Base-by-base conservation (phyloP, 1,140 invertebrate species). In the Planococcus citri region DNA sequence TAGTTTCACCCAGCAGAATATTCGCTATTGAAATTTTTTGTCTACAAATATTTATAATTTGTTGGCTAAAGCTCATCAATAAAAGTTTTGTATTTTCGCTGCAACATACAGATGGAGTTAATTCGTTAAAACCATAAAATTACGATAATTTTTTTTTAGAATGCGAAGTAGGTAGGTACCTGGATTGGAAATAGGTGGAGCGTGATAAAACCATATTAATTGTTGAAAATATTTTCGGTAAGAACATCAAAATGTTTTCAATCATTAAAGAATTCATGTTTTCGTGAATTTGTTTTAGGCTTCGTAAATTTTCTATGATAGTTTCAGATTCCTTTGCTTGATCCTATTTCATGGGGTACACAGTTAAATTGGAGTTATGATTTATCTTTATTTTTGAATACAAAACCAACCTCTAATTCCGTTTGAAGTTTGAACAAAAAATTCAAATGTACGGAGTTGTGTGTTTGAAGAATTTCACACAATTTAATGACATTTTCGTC, bases 31-130 rank as follows among this genome's bases (percentile, higher is more conserved):
- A 10, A 25, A 64, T 64, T 64, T 64, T 64, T 17, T 24, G 3
- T 21, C 9, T 10, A 25, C 60, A 64, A 12, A 27, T 25, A 25
- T 27, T 64, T 2, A 64, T 25, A 25, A 64, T 64, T 64, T 64
- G 60, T 64, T 64, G 20, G 22, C 22, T 64, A 22, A 64, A 10
- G 9, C 60, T 27, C 1, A 9, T 64, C 10, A 64, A 3, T 25
- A 64, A 21, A 64, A 64, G 60, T 24, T 64, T 27, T 64, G 21
- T 64, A 17, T 64, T 64, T 64, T 64, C 22, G 10, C 60, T 64
- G 25, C 9, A 25, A 64, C 3, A 22, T 60, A 20, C 4, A 22
- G n/a, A n/a, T n/a, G n/a, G n/a, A n/a, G n/a, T n/a, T n/a, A 20
- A 58, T 20, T 20, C 17, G 6, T 58, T 4, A 22, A 20, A 58